phyloP scores from a whole-genome alignment of 2,113 vertebrate genomes.

The Holacanthus passer region DNA sequence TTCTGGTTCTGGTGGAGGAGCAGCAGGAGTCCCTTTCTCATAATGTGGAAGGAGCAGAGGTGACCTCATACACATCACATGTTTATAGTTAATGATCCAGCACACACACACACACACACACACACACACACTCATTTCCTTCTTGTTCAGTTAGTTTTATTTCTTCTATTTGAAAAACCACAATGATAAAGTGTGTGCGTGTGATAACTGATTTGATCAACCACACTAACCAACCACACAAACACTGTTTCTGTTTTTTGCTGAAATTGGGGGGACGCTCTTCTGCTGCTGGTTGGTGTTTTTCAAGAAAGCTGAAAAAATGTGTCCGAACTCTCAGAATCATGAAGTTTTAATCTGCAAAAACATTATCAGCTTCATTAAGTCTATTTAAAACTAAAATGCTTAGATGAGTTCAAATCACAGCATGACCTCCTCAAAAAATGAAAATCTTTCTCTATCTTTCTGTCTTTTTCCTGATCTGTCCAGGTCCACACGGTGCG shows the following conservation, averaged over 20 bases:
- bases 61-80: constrained; percentile 49
- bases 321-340: too few species aligned
- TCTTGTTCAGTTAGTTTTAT: background rate
- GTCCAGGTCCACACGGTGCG: constrained; percentile 82
- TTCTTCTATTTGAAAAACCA: background rate
- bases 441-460: too few species aligned
- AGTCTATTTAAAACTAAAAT: too few species aligned
- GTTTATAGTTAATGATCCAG: background rate
- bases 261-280: too few species aligned
- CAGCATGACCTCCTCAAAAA: too few species aligned
- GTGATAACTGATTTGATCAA: constrained; percentile 1
- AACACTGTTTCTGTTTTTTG: background rate
- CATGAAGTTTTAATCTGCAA: too few species aligned
- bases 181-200: background rate
- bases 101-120: background rate
- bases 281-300: too few species aligned
- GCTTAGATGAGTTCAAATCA: too few species aligned
- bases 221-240: too few species aligned
- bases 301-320: too few species aligned
- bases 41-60: constrained; percentile 78
- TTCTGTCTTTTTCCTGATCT: background rate
- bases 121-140: background rate
- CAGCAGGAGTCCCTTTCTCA: constrained; percentile 68
- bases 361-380: too few species aligned
- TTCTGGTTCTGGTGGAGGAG: constrained; percentile 81